Evolutionary conservation across 2,113 vertebrate genomes (phyloP).

Genomic region (Cichladusa arquata): DNA sequence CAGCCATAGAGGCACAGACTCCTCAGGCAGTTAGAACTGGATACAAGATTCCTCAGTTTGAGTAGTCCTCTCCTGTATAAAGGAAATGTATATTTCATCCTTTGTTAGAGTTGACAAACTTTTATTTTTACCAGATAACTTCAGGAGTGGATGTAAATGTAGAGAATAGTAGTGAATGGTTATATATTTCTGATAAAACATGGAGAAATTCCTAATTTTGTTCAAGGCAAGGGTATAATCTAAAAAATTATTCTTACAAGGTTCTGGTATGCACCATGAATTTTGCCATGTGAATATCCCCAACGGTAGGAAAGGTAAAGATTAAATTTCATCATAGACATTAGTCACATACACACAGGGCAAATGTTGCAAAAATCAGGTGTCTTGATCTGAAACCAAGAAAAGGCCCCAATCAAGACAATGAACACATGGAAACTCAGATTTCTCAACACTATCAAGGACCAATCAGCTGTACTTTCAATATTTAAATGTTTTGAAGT

Average conservation of each 20-base stretch:
- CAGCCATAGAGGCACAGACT: background rate
- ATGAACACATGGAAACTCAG: background rate
- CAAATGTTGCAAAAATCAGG: background rate
- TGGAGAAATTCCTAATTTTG: background rate
- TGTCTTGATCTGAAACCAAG: background rate
- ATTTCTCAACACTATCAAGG: background rate
- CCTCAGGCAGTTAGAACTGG: background rate
- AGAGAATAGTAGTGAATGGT: background rate
- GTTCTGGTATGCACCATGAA: background rate
- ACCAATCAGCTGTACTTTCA: background rate
- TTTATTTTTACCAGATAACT: background rate
- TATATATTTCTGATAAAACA: background rate
- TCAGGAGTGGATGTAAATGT: accelerated
- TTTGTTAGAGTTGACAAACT: background rate
- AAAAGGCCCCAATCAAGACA: background rate
- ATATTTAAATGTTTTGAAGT: background rate
- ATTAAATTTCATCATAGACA: background rate
- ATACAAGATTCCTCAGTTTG: background rate
- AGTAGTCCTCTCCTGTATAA: background rate
- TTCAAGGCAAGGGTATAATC: background rate
- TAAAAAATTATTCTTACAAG: background rate
- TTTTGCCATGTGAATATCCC: background rate
- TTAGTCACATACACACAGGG: background rate
- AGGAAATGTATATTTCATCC: background rate
- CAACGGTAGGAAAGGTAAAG: background rate